Base-by-base conservation (phyloP, 2,888 invertebrate genomes). In the Cynaeus angustus region DNA sequence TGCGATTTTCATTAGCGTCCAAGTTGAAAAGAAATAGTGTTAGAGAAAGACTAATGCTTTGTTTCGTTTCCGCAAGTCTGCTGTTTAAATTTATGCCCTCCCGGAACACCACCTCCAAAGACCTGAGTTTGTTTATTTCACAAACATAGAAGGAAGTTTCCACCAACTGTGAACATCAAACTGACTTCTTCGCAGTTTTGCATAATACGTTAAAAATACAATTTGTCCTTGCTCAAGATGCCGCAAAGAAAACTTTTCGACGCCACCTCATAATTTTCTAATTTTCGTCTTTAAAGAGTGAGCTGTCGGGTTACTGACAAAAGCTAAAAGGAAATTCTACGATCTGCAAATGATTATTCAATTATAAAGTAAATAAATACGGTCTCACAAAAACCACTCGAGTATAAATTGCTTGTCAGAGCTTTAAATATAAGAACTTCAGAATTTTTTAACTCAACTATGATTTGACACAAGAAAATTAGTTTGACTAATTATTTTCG, bases 1-100 rank as follows among this genome's bases (percentile, higher is more conserved):
- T 59, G 73, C 69, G 73, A 71, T 73, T 73, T 72, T 70, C 70
- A 73, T 73, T 73, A 72, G 64, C 68, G 70, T 73, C 68, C 68
- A 61, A 46, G 62, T 53, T 46, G 45, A 55, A 46, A 45, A 68
- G 68, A 68, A 68, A 68, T 62, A 62, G 62, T 62, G 62, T 68
- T 45, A 55, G 55, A 46, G 59, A 66, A 69, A 66, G 66, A 70
- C 53, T 70, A 70, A 70, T 61, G 61, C 66, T 61, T 55, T 66
- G 70, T 70, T 70, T 70, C 70, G 55, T 52, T 70, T 70, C 66
- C 70, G 21, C 46, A 48, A 65, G 58, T 68, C 53, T 38, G 7
- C 52, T 38, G 66, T 33, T 66, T 48, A 37, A 70, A 70, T 70
- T 70, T 70, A 70, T 66, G 66, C 56, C 46, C 55, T 46, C 50